These are phyloP conservation scores for Clistopyga incitator DNA, from an alignment of 2,888 invertebrate species.

Conservation along the genomic window DNA sequence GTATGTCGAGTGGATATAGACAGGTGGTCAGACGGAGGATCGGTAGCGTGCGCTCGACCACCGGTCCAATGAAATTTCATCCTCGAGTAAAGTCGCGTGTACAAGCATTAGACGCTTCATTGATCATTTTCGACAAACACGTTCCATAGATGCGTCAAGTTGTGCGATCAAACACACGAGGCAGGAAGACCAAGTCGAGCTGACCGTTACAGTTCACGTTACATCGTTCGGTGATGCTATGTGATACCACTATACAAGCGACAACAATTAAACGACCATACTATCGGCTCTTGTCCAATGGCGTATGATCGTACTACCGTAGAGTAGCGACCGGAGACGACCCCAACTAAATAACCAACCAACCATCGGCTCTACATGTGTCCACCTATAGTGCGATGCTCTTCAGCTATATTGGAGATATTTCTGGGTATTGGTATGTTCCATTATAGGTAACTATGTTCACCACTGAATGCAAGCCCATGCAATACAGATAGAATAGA, in stretches of 20 bases:
- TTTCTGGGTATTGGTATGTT: neutral
- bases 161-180: constrained; percentile 5
- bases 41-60: neutral
- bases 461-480: constrained; percentile 6
- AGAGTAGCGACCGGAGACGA: no score
- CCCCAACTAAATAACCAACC: constrained; percentile 17
- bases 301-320: no score
- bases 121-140: constrained; percentile 44
- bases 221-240: neutral
- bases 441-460: constrained; percentile 23
- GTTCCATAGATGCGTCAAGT: constrained; percentile 11
- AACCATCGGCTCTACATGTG: neutral
- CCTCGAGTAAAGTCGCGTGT: constrained; percentile 28
- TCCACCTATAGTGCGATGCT: neutral
- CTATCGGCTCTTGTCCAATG: neutral
- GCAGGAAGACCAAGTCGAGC: constrained; percentile 15
- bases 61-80: constrained; percentile 58
- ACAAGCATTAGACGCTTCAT: constrained; percentile 34
- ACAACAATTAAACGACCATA: constrained; percentile 21
- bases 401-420: neutral
- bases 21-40: constrained; percentile 57
- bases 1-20: constrained; percentile 42
- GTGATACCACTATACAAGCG: neutral
- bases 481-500: constrained; percentile 52
- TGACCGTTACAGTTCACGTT: constrained; percentile 14